Evolutionary conservation across 1,140 invertebrate species (phyloP).

Genomic region (Frieseomelitta varia): DNA sequence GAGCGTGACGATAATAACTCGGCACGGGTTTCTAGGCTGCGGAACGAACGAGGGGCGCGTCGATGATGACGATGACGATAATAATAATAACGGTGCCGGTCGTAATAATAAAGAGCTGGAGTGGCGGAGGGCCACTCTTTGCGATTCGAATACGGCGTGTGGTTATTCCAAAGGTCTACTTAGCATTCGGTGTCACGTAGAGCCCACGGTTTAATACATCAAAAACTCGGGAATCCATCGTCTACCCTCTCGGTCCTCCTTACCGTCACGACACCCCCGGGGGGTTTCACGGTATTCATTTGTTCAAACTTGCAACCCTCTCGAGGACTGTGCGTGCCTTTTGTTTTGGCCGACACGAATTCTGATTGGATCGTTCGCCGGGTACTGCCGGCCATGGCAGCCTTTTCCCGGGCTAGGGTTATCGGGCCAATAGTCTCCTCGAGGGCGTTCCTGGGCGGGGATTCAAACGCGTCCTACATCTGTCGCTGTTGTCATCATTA

Average conservation of each 20-base stretch:
- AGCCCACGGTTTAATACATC: constrained; percentile 81
- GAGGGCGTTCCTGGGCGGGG: constrained; percentile 80
- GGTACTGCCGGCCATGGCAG: constrained; percentile 78
- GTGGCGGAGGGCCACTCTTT: constrained; percentile 29
- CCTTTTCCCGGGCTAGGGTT: constrained; percentile 75
- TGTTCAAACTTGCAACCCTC: constrained; percentile 76
- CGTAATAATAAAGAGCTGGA: constrained; percentile 43
- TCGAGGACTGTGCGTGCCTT: constrained; percentile 74
- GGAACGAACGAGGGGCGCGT: background rate
- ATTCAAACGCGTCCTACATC: constrained; percentile 69
- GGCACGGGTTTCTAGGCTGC: background rate
- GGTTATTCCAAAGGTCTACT: constrained; percentile 79
- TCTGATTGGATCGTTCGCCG: constrained; percentile 80
- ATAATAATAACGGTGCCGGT: constrained; percentile 51
- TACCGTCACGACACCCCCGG: constrained; percentile 61
- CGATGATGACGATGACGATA: constrained; percentile 44
- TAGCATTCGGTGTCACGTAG: constrained; percentile 83
- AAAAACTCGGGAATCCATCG: constrained; percentile 76
- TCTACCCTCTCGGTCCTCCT: constrained; percentile 55
- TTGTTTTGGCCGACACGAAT: constrained; percentile 75
- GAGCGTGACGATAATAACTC: constrained; percentile 48
- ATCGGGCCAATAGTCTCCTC: constrained; percentile 81
- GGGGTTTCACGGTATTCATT: constrained; percentile 75
- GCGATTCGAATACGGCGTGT: constrained; percentile 69
- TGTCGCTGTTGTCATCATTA: constrained; percentile 63